phyloP scores from a whole-genome alignment of 2,888 invertebrate genomes.

The Dendrolimus pini region DNA sequence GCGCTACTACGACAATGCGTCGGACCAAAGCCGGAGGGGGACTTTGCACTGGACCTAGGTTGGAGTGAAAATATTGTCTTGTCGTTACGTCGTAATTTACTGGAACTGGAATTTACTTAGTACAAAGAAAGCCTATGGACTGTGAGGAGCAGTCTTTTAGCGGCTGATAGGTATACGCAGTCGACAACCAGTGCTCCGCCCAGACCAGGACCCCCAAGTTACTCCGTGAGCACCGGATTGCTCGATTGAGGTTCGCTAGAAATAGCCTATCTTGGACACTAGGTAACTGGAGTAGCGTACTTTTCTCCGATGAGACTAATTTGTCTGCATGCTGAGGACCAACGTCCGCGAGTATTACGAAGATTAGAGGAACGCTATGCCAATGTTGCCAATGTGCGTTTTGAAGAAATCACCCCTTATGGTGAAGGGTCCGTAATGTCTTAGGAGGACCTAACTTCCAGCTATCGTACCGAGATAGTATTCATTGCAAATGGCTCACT shows the following conservation, averaged over 20 bases:
- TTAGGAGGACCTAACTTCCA: background rate
- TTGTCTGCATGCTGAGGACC: background rate
- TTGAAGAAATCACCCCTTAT: background rate
- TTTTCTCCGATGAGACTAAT: background rate
- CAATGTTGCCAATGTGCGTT: background rate
- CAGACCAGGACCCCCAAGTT: background rate
- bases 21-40: no score
- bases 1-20: no score
- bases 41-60: no score
- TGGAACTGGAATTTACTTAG: no score
- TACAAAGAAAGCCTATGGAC: background rate
- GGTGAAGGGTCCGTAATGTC: background rate
- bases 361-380: background rate
- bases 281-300: background rate
- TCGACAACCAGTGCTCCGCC: background rate
- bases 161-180: background rate
- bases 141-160: background rate
- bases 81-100: no score
- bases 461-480: constrained; percentile 10
- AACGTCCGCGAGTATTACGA: background rate
- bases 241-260: constrained; percentile 2
- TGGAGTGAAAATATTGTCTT: no score
- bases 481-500: constrained; percentile 11
- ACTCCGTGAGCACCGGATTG: constrained; percentile 1
- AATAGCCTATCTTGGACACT: background rate